Evolutionary conservation across 2,888 invertebrate genomes (phyloP).

Genomic region (Polymixis lichenea): DNA sequence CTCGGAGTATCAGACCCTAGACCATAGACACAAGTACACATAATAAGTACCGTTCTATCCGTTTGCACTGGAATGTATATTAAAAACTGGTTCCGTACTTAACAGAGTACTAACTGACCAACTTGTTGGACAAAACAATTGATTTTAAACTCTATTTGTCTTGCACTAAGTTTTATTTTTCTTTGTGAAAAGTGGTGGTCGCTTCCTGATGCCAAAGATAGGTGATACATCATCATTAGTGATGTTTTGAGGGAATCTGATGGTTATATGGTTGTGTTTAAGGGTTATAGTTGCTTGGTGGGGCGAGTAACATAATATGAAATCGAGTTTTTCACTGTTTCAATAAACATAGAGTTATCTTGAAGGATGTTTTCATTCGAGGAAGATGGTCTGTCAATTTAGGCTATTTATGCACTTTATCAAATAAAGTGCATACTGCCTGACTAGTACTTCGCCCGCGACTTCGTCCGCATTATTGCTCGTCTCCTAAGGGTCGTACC

Average conservation of each 20-base stretch:
- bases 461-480: too few species aligned
- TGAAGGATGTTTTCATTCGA: slow-evolving; percentile 16
- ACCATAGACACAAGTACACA: slow-evolving; percentile 57
- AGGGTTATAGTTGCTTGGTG: slow-evolving; percentile 27
- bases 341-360: slow-evolving; percentile 4
- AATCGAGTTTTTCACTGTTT: slow-evolving; percentile 42
- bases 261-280: slow-evolving; percentile 13
- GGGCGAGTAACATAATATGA: background rate
- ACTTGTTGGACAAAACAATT: slow-evolving; percentile 35
- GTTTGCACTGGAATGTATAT: slow-evolving; percentile 75
- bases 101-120: slow-evolving; percentile 78
- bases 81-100: slow-evolving; percentile 81
- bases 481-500: too few species aligned
- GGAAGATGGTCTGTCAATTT: background rate
- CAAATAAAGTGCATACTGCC: too few species aligned
- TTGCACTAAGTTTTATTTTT: slow-evolving; percentile 11
- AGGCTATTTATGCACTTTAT: background rate
- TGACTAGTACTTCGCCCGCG: background rate
- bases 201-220: slow-evolving; percentile 59
- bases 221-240: slow-evolving; percentile 63
- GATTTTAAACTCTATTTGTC: slow-evolving; percentile 42
- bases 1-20: slow-evolving; percentile 20
- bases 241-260: slow-evolving; percentile 44
- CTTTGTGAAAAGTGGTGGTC: background rate
- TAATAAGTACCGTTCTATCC: slow-evolving; percentile 73